Percentiles rank a stretch among this genome's conserved stretches.
phyloP scores from a whole-genome alignment of 2,888 invertebrate species.

The Chloroclystis v-ata region DNA sequence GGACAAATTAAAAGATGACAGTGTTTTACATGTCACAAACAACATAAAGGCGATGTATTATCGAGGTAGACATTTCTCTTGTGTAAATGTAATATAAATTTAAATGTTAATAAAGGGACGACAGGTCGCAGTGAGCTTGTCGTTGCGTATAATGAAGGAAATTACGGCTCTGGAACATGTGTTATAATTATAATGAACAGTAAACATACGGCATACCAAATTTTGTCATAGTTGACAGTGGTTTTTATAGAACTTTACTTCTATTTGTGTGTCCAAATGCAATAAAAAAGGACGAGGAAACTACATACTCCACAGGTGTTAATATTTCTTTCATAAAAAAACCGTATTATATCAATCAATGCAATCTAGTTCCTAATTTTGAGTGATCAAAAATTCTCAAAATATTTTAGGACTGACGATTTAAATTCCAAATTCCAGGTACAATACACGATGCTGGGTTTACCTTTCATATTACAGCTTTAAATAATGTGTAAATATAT shows the following conservation, averaged over 20 bases:
- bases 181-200: constrained; percentile 48
- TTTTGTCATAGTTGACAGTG: constrained; percentile 29
- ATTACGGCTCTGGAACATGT: constrained; percentile 54
- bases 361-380: no score
- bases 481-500: constrained; percentile 16
- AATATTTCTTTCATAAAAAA: no score
- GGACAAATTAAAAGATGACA: constrained; percentile 30
- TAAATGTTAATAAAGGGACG: constrained; percentile 65
- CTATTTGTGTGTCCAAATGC: no score
- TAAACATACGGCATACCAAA: constrained; percentile 38
- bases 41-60: constrained; percentile 54
- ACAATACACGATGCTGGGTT: no score
- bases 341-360: no score
- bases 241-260: constrained; percentile 28
- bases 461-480: no score
- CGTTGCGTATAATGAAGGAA: constrained; percentile 52
- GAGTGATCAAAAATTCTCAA: no score
- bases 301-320: no score
- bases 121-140: constrained; percentile 52
- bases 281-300: no score
- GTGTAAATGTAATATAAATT: constrained; percentile 60
- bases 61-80: constrained; percentile 56
- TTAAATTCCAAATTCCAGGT: no score
- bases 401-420: no score
- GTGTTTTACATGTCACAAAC: constrained; percentile 50